Percentiles rank a stretch among this genome's conserved stretches.
Evolutionary conservation across 2,797 vertebrate genomes (phyloP).

Genomic region (Balearica regulorum): DNA sequence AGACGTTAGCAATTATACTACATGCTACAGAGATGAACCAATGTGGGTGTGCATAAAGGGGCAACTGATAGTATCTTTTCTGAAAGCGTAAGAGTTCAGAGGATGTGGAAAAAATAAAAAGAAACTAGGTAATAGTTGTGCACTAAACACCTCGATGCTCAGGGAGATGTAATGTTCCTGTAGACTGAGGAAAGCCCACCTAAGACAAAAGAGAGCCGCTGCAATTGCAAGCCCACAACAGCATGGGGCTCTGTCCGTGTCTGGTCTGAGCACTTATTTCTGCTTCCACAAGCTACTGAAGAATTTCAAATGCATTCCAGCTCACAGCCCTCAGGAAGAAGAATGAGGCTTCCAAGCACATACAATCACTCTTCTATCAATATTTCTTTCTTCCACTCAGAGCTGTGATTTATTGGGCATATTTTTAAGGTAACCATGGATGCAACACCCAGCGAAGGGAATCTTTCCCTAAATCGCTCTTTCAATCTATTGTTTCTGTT

Average conservation of each 20-base stretch:
- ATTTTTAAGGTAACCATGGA: neutral
- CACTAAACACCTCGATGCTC: neutral
- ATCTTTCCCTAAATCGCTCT: neutral
- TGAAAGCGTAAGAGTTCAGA: neutral
- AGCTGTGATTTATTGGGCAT: neutral
- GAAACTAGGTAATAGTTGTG: neutral
- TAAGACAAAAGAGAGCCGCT: neutral
- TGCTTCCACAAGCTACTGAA: neutral
- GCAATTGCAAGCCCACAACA: neutral
- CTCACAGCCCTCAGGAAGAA: neutral
- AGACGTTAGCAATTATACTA: neutral
- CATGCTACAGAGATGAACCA: neutral
- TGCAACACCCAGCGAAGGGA: neutral
- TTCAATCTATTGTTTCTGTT: neutral
- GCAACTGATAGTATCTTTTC: neutral
- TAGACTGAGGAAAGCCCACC: neutral
- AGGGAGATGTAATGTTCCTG: neutral
- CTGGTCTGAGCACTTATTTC: neutral
- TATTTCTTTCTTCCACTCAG: neutral
- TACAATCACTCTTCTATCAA: neutral
- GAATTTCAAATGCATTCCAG: neutral
- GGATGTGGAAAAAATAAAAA: neutral
- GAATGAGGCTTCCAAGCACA: neutral
- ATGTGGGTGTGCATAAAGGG: neutral
- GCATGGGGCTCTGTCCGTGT: neutral